phyloP scores from a whole-genome alignment of 2,113 vertebrate species.

The Mesitornis unicolor region DNA sequence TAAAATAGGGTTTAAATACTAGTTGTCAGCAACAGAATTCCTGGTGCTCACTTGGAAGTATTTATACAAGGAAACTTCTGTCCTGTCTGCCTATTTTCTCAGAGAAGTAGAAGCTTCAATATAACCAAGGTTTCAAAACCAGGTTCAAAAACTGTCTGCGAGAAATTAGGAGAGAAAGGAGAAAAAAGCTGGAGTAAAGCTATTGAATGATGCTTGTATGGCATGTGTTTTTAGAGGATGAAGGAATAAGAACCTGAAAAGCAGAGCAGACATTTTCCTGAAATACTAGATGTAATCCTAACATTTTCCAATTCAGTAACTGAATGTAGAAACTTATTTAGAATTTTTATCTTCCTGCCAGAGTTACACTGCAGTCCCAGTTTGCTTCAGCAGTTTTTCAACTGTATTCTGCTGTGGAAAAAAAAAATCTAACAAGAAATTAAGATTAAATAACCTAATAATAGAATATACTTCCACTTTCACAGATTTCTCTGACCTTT shows the following conservation, averaged over 20 bases:
- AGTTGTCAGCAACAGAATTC: neutral
- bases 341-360: neutral
- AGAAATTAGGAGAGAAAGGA: neutral
- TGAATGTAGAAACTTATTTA: neutral
- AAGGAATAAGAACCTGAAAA: neutral
- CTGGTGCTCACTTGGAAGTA: neutral
- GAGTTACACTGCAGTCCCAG: neutral
- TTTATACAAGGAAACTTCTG: neutral
- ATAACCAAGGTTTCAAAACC: neutral
- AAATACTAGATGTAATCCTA: neutral
- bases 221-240: neutral
- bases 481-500: neutral
- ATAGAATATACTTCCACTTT: neutral
- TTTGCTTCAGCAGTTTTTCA: neutral
- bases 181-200: neutral
- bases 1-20: neutral
- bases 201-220: neutral
- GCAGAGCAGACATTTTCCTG: neutral
- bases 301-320: neutral
- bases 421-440: neutral
- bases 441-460: neutral
- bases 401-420: neutral
- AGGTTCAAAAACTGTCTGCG: neutral
- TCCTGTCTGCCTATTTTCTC: neutral
- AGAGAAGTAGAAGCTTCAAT: neutral